Evolutionary conservation across 2,888 invertebrate species (phyloP).

Genomic region (Lissocephala sabroskyi): DNA sequence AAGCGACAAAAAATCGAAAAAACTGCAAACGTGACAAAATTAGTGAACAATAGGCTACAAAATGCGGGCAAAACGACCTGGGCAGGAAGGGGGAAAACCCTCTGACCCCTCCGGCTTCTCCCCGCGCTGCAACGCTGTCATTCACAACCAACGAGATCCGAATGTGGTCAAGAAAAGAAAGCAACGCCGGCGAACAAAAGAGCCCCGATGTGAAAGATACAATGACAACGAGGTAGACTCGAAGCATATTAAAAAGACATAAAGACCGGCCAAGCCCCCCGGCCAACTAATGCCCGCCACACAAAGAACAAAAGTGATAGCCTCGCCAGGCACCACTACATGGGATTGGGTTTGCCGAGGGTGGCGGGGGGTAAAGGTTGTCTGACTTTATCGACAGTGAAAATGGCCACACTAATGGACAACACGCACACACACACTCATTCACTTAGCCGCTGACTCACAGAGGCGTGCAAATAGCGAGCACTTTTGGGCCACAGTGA

Average conservation of each 20-base stretch:
- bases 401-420: too few species aligned
- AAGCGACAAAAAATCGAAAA: conserved; percentile 25
- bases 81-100: conserved; percentile 31
- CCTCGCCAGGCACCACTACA: background rate
- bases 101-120: conserved; percentile 42
- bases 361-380: too few species aligned
- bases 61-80: conserved; percentile 19
- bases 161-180: background rate
- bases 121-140: too few species aligned
- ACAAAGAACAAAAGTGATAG: background rate
- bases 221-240: background rate
- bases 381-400: conserved; percentile 33
- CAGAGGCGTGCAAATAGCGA: conserved; percentile 18
- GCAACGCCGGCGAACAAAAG: background rate
- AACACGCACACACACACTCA: too few species aligned
- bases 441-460: conserved; percentile 4
- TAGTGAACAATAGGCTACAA: conserved; percentile 57
- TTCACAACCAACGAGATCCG: too few species aligned
- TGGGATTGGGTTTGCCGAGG: too few species aligned
- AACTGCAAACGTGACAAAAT: conserved; percentile 66
- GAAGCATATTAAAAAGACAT: conserved; percentile 2
- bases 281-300: too few species aligned
- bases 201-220: background rate
- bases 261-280: too few species aligned
- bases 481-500: conserved; percentile 1